These are phyloP conservation scores for Procavia capensis DNA, from an alignment of 2,113 vertebrate species.

Conservation along the genomic window DNA sequence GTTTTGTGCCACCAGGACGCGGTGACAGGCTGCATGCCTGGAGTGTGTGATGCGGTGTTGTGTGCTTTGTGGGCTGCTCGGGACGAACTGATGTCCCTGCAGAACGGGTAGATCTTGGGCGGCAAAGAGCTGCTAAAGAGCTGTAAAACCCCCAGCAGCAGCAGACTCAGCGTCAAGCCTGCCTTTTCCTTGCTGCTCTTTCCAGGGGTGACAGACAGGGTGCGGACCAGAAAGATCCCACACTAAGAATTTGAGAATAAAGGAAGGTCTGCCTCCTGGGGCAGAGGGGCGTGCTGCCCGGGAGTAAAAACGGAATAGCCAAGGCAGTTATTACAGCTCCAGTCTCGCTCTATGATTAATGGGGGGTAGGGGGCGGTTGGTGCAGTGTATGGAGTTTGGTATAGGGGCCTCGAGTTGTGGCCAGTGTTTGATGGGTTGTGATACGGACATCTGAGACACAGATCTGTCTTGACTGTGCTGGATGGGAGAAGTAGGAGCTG, in stretches of 20 bases:
- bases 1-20: neutral
- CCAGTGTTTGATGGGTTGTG: neutral
- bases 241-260: neutral
- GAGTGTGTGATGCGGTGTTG: neutral
- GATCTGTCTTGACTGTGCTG: neutral
- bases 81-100: slow-evolving; percentile 15
- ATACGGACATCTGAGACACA: neutral
- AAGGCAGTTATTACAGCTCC: neutral
- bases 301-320: neutral
- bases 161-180: slow-evolving; percentile 12
- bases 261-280: neutral
- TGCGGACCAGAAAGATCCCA: neutral
- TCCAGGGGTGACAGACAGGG: neutral
- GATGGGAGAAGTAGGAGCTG: neutral
- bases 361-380: neutral
- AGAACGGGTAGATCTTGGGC: neutral
- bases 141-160: neutral
- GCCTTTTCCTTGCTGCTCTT: neutral
- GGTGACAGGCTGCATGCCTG: neutral
- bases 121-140: slow-evolving; percentile 22
- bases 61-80: neutral
- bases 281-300: neutral
- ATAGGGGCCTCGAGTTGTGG: neutral
- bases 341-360: neutral
- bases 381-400: neutral